Conservation (phyloP, 2,113 vertebrate species). For the Rostratula benghalensis region DNA sequence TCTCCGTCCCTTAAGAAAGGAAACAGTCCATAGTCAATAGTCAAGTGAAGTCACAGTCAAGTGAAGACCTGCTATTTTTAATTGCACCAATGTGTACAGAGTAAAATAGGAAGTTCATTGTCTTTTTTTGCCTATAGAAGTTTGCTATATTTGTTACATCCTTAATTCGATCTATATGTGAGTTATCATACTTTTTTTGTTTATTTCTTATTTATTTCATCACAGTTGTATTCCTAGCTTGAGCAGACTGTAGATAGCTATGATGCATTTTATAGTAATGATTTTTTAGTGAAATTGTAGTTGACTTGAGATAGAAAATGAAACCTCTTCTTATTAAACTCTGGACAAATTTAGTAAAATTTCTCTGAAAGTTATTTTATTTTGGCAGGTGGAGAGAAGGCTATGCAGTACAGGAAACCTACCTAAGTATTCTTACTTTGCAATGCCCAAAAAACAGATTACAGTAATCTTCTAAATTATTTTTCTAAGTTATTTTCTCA, state of each 20-base stretch:
- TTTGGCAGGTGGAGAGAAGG: background rate
- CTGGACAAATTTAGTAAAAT: background rate
- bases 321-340: background rate
- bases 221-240: background rate
- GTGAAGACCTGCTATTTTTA: background rate
- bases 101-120: background rate
- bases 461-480: background rate
- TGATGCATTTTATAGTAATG: background rate
- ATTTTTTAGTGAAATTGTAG: background rate
- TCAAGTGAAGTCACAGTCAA: background rate
- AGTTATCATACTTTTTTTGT: background rate
- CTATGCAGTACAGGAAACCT: background rate
- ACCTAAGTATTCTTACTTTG: background rate
- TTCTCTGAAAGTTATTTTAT: background rate
- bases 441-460: background rate
- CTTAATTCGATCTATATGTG: background rate
- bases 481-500: background rate
- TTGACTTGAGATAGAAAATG: background rate
- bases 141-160: background rate
- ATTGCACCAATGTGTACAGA: background rate
- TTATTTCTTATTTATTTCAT: background rate
- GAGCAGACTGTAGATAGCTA: background rate
- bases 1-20: background rate
- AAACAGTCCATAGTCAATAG: background rate
- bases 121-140: background rate